Evolutionary conservation across 1,140 invertebrate genomes (phyloP), one percentile per base, ranked within the genome.

Genomic region (Drosophila murphyi): DNA sequence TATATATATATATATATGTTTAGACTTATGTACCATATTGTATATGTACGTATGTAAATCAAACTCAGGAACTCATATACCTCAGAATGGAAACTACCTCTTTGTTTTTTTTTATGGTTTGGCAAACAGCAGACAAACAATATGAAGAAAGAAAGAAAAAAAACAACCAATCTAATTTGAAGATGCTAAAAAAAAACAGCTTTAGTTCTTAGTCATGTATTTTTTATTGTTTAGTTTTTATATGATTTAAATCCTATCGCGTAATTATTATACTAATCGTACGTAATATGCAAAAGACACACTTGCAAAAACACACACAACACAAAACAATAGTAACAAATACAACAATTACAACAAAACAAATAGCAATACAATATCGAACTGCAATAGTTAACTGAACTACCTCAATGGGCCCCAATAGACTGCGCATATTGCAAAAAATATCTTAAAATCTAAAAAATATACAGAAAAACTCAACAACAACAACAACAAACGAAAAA

Each of bases 361-460:
- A 20, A 20, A 20, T 29, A 73, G 52, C 67, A 86, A 80, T 8
- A 34, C 32, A 35, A 35, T 76, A 88, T 80, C 64, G 81, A 82
- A 92, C 77, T 91, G 81, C 91, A 92, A 92, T 92, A 91, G 91
- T 89, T 78, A 92, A 92, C 87, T 65, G 20, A 92, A 92, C 91
- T 92, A 92, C 91, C 91, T 92, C 91, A 92, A 90, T 64, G 81
- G 83, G 65, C 45, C 65, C 72, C 72, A 79, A 82, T 91, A 90
- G 90, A 87, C 90, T 91, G 88, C 75, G 72, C 81, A 77, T 77
- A 80, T 41, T 57, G 59, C 45, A 79, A 78, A 65, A 60, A 32
- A 41, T 45, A 28, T 10, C 62, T 50, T 35, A 63, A 62, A 8
- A 37, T 10, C 12, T 28, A 48, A 37, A 51, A 50, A 29, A 52